A percentile compares a stretch with the other conserved stretches of the same genome.
Evolutionary conservation across 2,888 invertebrate species (phyloP).

Genomic region (Athalia rosae): DNA sequence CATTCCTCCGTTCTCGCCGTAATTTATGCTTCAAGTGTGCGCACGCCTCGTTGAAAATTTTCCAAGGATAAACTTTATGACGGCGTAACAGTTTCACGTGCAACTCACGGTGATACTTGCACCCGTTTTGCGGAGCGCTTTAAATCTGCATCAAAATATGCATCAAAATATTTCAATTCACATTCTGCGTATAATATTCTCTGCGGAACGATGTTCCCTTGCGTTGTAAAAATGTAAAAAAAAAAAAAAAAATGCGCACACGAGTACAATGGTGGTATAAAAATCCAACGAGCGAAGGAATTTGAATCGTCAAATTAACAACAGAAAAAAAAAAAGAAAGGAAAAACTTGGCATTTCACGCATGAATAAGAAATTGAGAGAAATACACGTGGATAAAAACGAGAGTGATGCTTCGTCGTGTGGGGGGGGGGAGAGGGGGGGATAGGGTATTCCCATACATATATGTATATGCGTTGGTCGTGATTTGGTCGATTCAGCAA

Average conservation of each 20-base stretch:
- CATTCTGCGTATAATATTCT: no score
- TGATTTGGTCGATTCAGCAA: slow-evolving; percentile 21
- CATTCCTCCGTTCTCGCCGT: neutral
- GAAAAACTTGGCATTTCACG: no score
- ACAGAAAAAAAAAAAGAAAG: no score
- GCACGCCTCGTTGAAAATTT: slow-evolving; percentile 15
- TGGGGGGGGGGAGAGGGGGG: neutral
- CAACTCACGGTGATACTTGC: no score
- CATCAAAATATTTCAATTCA: slow-evolving; percentile 15
- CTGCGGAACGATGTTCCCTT: no score
- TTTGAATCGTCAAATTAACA: no score
- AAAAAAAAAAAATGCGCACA: no score
- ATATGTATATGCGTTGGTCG: neutral
- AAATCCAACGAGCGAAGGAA: no score
- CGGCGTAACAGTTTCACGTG: slow-evolving; percentile 3
- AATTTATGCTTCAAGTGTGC: slow-evolving; percentile 23
- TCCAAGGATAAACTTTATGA: slow-evolving; percentile 26
- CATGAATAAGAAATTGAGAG: no score
- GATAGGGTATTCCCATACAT: neutral
- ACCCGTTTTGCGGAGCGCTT: slow-evolving; percentile 2
- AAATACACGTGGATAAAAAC: no score
- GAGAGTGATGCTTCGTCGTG: neutral
- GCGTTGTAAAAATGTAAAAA: no score
- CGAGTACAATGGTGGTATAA: no score
- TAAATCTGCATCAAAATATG: slow-evolving; percentile 5